Conservation (phyloP, 2,797 vertebrate genomes). For the Centroberyx gerrardi region DNA sequence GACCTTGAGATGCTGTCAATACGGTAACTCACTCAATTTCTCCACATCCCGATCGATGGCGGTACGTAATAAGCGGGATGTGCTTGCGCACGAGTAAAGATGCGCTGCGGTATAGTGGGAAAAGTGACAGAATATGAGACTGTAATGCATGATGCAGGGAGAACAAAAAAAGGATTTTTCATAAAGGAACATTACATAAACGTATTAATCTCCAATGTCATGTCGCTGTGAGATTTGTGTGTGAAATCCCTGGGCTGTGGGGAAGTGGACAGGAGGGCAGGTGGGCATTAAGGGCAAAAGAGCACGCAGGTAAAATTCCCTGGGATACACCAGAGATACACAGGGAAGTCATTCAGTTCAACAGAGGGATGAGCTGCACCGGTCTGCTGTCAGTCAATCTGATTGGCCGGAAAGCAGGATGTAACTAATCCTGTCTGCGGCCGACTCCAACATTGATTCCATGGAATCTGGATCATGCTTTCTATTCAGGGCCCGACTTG, state of each 20-base stretch:
- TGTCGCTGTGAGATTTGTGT: conserved; percentile 49
- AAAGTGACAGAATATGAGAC: neutral
- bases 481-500: conserved; percentile 48
- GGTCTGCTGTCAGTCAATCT: conserved; percentile 72
- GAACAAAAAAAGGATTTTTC: conserved; percentile 9
- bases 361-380: conserved; percentile 55
- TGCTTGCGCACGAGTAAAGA: conserved; percentile 4
- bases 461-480: conserved; percentile 67
- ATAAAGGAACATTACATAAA: conserved; percentile 23
- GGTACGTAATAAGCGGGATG: neutral
- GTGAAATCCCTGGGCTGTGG: conserved; percentile 43
- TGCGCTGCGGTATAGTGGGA: neutral
- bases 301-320: conserved; percentile 44
- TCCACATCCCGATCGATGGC: neutral
- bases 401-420: conserved; percentile 72
- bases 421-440: conserved; percentile 70
- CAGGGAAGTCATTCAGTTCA: conserved; percentile 28
- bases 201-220: conserved; percentile 46
- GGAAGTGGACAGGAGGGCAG: conserved; percentile 16
- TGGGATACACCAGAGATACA: conserved; percentile 22
- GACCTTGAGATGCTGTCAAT: conserved; percentile 70
- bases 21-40: conserved; percentile 44
- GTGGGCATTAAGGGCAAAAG: conserved; percentile 41
- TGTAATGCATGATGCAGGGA: neutral
- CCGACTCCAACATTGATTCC: conserved; percentile 65